Percentiles rank a stretch among this genome's conserved stretches.
phyloP scores from a whole-genome alignment of 2,888 invertebrate genomes.

The Lampropteryx suffumata region DNA sequence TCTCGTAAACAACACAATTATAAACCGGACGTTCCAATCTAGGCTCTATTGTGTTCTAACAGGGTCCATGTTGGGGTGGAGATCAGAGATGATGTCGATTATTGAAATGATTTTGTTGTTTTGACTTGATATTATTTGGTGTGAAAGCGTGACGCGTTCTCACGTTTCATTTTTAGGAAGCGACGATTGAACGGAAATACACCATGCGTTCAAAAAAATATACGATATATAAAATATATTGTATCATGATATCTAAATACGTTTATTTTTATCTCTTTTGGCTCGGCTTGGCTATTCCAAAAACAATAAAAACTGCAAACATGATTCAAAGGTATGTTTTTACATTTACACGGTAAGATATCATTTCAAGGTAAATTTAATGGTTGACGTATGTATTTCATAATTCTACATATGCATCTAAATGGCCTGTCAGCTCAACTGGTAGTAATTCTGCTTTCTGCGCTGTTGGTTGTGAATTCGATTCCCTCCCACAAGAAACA shows the following conservation, averaged over 20 bases:
- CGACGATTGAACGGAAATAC: too few species aligned
- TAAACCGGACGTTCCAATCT: slow-evolving; percentile 48
- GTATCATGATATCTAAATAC: too few species aligned
- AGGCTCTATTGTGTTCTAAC: slow-evolving; percentile 39
- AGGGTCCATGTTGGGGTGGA: slow-evolving; percentile 15
- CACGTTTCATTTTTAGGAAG: slow-evolving; percentile 23
- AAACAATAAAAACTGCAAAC: background rate
- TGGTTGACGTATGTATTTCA: too few species aligned
- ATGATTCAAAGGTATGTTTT: background rate
- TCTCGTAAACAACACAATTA: slow-evolving; percentile 79
- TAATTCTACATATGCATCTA: too few species aligned
- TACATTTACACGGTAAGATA: too few species aligned
- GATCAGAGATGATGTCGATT: slow-evolving; percentile 50
- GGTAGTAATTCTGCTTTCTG: too few species aligned
- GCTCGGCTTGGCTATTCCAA: background rate
- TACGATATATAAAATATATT: too few species aligned
- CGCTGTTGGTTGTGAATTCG: too few species aligned
- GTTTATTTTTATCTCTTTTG: background rate
- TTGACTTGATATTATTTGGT: slow-evolving; percentile 51
- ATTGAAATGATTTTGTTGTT: slow-evolving; percentile 62
- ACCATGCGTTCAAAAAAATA: too few species aligned
- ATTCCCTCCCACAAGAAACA: too few species aligned
- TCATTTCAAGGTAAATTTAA: too few species aligned
- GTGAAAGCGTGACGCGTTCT: slow-evolving; percentile 32
- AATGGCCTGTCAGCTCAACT: too few species aligned